Evolutionary conservation across 2,888 invertebrate genomes (phyloP).

Genomic region (Drosophila colorata): DNA sequence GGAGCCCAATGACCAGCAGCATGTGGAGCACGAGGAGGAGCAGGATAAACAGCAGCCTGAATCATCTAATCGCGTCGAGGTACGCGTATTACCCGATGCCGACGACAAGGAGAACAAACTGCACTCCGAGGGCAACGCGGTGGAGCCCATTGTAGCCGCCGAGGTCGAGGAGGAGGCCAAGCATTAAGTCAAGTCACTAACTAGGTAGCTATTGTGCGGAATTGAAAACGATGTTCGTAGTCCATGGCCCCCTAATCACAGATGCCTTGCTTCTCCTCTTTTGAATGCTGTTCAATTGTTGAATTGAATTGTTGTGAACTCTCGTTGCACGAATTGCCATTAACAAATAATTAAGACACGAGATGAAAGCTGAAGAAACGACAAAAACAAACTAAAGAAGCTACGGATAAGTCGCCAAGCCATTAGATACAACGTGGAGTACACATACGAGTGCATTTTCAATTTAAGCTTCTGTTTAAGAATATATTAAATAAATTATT

Average conservation of each 20-base stretch:
- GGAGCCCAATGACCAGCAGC: conserved; percentile 31
- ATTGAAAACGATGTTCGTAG: background rate
- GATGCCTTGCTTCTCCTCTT: no score
- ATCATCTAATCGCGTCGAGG: conserved; percentile 55
- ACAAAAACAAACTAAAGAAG: no score
- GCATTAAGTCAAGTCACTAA: conserved; percentile 58
- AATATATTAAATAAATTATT: conserved; percentile 64
- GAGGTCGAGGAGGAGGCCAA: conserved; percentile 59
- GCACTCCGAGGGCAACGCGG: conserved; percentile 56
- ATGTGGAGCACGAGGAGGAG: conserved; percentile 33
- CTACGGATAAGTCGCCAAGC: background rate
- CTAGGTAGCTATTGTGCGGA: conserved; percentile 17
- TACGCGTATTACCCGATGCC: conserved; percentile 38
- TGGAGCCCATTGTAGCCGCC: conserved; percentile 73
- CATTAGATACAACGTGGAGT: conserved; percentile 2
- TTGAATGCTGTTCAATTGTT: no score
- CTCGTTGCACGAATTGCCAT: no score
- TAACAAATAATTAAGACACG: no score
- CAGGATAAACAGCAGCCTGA: conserved; percentile 14
- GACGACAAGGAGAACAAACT: conserved; percentile 44
- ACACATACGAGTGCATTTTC: conserved; percentile 34
- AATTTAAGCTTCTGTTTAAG: conserved; percentile 53
- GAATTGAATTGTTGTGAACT: no score
- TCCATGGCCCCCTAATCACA: no score
- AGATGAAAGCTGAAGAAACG: no score